Evolutionary conservation across 2,888 invertebrate species (phyloP), one percentile per base, ranked within the genome.

Genomic region (Morpho deidamia): DNA sequence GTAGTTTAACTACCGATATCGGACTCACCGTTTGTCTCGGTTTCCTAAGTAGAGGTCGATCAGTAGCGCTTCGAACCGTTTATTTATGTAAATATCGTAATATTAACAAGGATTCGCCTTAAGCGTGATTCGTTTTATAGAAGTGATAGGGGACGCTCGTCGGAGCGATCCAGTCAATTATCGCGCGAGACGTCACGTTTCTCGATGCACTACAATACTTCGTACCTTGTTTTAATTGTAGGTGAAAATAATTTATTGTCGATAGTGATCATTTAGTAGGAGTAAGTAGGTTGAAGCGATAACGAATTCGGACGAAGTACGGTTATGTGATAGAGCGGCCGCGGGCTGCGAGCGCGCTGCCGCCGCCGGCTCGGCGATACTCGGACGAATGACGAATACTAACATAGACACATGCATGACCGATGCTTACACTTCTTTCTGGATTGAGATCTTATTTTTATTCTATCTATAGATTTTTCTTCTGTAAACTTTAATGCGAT

Each of bases 251-350:
- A 87, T 87, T 88, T 88, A 89, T 87, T 88, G 72, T 83, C 81
- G 79, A 87, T 89, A 89, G 86, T 74, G 79, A 86, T 83, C 85
- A 87, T 88, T 89, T 85, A 67, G 85, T 89, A 88, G 86, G 70
- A 78, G 69, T 88, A 88, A 89, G 88, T 89, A 88, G 88, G 84
- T 83, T 81, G 82, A 81, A 83, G 78, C 76, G 85, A 75, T 85
- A 87, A 86, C 81, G 78, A 87, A 86, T 88, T 87, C 83, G 81
- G 83, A 87, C 81, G 86, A 85, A 85, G 80, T 84, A 81, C 74
- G 76, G 47, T 83, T 74, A 76, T 87, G 86, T 85, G 87, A 87
- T 86, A 87, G 80, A 74, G 78, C 76, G 72, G 76, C 71, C 43
- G 70, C 65, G 58, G 70, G 76, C 74, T 71, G 79, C 72, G 70